Evolutionary conservation across 2,888 invertebrate species (phyloP), one percentile per base, ranked within the genome.

Genomic region (Cerastoderma edule): DNA sequence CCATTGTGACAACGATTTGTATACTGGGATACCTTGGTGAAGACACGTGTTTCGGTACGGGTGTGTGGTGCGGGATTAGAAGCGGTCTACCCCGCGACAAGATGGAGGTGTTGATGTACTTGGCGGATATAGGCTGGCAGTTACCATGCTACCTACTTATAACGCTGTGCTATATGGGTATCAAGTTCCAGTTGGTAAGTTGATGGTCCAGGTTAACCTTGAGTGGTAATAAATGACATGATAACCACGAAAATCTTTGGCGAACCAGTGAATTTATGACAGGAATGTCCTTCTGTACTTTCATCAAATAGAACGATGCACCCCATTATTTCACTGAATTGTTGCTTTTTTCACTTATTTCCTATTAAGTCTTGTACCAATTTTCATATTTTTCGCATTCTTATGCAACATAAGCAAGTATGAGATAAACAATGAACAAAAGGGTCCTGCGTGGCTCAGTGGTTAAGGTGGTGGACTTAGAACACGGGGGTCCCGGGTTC

Each of bases 1-100:
- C 0, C 24, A 60, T 60, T 19, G 39, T 24, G 1, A 60, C 33
- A 1, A 22, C 33, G 5, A 22, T 60, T 24, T 27, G 35, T 13
- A 16, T 22, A 28, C 24, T 24, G 27, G 66, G 63, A 2, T 66
- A 71, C 30, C 72, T 75, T 4, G 78, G 78, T 4, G 75, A 78
- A 48, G 78, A 80, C 39, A 74, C 57, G 33, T 80, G 73, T 54
- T 67, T 39, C 60, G 75, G 71, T 16, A 78, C 76, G 1, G 74
- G 78, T 3, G 71, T 73, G 1, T 76, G 75, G 75, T 76, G 78
- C 53, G 74, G 76, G 6, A 72, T 82, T 10, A 71, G 63, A 19
- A 77, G 72, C 30, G 66, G 72, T 30, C 32, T 72, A 13, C 54
- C 54, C 0, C 32, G 24, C 2, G n/a, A 68, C 13, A 53, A 32